Evolutionary conservation across 2,797 vertebrate genomes (phyloP).

Genomic region (Columba guinea): DNA sequence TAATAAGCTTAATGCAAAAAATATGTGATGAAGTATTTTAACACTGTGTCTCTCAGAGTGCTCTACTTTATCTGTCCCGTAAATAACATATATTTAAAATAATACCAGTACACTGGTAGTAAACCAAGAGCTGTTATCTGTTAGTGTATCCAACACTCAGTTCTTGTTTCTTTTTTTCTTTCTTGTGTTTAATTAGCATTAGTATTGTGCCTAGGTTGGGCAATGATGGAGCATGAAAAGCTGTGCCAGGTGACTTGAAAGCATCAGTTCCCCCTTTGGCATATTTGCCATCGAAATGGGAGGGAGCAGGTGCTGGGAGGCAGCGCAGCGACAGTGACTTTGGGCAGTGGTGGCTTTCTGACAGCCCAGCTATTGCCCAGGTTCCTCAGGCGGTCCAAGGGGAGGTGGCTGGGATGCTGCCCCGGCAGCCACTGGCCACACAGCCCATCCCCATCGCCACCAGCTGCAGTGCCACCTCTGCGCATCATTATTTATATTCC

Average conservation of each 20-base stretch:
- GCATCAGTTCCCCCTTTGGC: not conserved
- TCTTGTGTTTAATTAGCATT: not conserved
- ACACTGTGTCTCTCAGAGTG: not conserved
- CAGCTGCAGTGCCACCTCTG: not conserved
- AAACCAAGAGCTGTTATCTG: not conserved
- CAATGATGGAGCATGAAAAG: not conserved
- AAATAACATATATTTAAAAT: not conserved
- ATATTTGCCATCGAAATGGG: not conserved
- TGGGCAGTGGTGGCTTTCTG: not conserved
- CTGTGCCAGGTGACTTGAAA: not conserved
- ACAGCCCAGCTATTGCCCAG: not conserved
- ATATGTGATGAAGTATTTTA: not conserved
- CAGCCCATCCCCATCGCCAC: not conserved
- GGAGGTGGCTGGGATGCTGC: not conserved
- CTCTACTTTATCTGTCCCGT: not conserved
- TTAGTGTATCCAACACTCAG: not conserved
- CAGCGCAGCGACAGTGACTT: not conserved
- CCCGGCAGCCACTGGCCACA: not conserved
- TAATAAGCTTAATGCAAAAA: not conserved
- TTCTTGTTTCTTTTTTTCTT: not conserved
- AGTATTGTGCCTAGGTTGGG: not conserved
- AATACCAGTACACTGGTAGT: not conserved
- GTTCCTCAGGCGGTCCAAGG: not conserved
- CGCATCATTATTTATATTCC: not conserved
- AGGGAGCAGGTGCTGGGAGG: not conserved